Percentiles rank a stretch among this genome's conserved stretches.
phyloP scores from a whole-genome alignment of 2,797 vertebrate species.

The Gobionotothen gibberifrons region DNA sequence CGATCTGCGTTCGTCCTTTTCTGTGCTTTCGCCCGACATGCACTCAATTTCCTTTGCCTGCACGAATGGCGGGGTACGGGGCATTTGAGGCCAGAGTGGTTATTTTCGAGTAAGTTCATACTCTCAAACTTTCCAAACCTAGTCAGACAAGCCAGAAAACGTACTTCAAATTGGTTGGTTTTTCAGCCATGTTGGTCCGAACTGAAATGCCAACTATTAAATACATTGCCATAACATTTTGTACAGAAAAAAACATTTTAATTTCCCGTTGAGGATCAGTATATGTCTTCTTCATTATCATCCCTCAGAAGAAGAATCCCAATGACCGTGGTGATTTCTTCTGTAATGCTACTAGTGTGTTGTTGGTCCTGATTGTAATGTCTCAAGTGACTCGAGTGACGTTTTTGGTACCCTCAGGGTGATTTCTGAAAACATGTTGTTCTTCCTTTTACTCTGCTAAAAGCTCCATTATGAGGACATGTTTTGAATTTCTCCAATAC shows the following conservation, averaged over 20 bases:
- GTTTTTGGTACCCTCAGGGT: background rate
- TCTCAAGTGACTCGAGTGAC: background rate
- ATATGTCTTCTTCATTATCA: background rate
- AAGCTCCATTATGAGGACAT: background rate
- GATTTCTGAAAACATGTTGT: background rate
- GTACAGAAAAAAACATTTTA: no score
- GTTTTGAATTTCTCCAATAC: no score
- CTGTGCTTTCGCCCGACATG: conserved; percentile 51
- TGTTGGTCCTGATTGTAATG: background rate
- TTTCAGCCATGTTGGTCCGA: background rate
- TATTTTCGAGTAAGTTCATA: conserved; percentile 20
- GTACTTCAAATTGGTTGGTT: background rate
- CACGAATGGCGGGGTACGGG: background rate
- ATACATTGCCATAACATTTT: no score
- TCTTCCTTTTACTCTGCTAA: background rate
- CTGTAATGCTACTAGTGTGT: no score
- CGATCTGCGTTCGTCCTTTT: conserved; percentile 44
- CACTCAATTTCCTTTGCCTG: conserved; percentile 29
- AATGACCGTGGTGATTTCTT: background rate
- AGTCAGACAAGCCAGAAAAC: conserved; percentile 1
- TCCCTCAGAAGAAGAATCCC: background rate
- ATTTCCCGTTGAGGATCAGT: no score
- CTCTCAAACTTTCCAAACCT: background rate
- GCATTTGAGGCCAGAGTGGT: conserved; percentile 40
- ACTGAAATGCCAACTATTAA: background rate